Evolutionary conservation across 2,113 vertebrate species (phyloP), one percentile per base, ranked within the genome.

Genomic region (Myotis davidii): DNA sequence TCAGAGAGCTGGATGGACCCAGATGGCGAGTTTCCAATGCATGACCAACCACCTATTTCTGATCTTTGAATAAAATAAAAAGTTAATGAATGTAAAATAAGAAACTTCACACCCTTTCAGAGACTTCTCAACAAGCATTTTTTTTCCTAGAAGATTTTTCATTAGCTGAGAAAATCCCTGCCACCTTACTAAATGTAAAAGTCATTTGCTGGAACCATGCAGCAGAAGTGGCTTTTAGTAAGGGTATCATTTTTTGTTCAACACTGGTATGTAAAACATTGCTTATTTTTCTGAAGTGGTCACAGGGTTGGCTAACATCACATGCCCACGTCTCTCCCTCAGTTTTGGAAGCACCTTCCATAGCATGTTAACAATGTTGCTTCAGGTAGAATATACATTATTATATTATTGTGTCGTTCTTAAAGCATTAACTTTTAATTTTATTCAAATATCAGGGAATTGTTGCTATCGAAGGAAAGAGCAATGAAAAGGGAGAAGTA

Each of bases 41-140:
- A 94, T 95, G 90, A 95, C 76, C 69, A 86, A 94, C 25, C 79
- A 11, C 59, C 52, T 91, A 85, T 85, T 91, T 95, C 45, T 87
- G 79, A 93, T 93, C 42, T 88, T 74, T 81, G 37, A 96, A 94
- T 95, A 95, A 96, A 95, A 93, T 73, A 88, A 93, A 96, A 94
- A 73, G 64, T 85, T 91, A 88, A 85, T 69, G 69, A 76, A 52
- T 34, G 21, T 73, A 77, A 94, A 94, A 91, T 74, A 93, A 91
- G 65, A 85, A 93, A 96, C 61, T 90, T 85, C 34, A 89, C 12
- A 85, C 6, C 20, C 54, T 96, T 90, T 88, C 54, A 90, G 83
- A 86, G 50, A 78, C n/a, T 94, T 94, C 61, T 96, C 81, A 82
- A 65, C 9, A 90, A 79, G 69, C 65, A 14, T 83, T 85, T 81